Percentiles rank a stretch among this genome's conserved stretches.
These are phyloP conservation scores for Carcharodon carcharias DNA, from an alignment of 2,797 vertebrate genomes.

Conservation along the genomic window DNA sequence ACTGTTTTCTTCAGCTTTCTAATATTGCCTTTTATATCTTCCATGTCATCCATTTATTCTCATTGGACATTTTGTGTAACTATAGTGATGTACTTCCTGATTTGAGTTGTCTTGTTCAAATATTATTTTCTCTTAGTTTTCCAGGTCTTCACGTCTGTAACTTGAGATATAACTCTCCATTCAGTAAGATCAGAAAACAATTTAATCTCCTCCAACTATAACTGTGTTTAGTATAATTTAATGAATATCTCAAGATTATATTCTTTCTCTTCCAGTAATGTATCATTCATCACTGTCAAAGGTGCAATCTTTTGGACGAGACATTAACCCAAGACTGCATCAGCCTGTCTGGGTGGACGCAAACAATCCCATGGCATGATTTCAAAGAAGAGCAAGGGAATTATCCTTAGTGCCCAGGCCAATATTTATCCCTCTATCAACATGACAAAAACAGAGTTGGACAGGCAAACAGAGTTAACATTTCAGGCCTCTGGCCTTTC, in stretches of 20 bases:
- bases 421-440: too few species aligned
- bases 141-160: background rate
- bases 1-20: background rate
- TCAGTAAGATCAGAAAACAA: background rate
- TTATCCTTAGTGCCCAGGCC: too few species aligned
- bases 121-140: background rate
- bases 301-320: too few species aligned
- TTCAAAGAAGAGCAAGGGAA: too few species aligned
- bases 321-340: too few species aligned
- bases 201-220: background rate
- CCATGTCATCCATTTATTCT: background rate
- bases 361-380: too few species aligned
- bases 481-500: too few species aligned
- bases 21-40: background rate
- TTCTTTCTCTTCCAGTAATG: background rate
- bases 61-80: background rate
- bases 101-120: background rate
- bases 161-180: background rate
- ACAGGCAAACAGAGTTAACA: too few species aligned
- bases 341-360: too few species aligned
- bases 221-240: background rate
- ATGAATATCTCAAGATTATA: background rate
- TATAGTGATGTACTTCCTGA: background rate
- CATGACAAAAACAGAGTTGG: too few species aligned
- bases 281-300: background rate